Percentiles rank a stretch among this genome's conserved stretches.
Evolutionary conservation across 2,888 invertebrate species (phyloP).

Genomic region (Dryococelus australis): DNA sequence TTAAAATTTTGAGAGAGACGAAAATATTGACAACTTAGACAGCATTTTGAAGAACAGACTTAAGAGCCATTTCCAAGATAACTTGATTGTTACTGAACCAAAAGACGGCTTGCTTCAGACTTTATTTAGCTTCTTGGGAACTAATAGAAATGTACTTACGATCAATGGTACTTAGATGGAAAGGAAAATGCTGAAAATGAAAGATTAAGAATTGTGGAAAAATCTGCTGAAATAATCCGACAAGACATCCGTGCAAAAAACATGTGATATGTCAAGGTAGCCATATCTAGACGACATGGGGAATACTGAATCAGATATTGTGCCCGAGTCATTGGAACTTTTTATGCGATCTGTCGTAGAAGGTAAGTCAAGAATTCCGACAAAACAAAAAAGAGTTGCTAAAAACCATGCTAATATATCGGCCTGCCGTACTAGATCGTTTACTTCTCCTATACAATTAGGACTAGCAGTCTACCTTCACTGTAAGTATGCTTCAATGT

Average conservation of each 20-base stretch:
- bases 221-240: constrained; percentile 19
- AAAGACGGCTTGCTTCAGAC: neutral
- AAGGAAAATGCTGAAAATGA: neutral
- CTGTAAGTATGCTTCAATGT: neutral
- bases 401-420: neutral
- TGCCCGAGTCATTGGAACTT: neutral
- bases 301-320: constrained; percentile 19
- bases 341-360: neutral
- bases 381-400: neutral
- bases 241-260: constrained; percentile 13
- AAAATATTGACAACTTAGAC: neutral
- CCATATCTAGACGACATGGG: neutral
- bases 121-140: constrained; percentile 17
- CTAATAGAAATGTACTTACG: constrained; percentile 2
- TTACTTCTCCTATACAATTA: constrained; percentile 3
- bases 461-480: neutral
- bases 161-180: neutral
- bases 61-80: neutral
- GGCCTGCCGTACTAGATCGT: neutral
- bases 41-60: constrained; percentile 19
- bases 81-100: neutral
- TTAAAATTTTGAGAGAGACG: neutral
- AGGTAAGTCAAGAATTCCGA: constrained; percentile 6
- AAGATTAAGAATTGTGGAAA: neutral
- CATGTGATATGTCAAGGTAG: neutral